These are phyloP conservation scores for Drosophila testacea DNA, from an alignment of 2,888 invertebrate genomes.

Conservation along the genomic window DNA sequence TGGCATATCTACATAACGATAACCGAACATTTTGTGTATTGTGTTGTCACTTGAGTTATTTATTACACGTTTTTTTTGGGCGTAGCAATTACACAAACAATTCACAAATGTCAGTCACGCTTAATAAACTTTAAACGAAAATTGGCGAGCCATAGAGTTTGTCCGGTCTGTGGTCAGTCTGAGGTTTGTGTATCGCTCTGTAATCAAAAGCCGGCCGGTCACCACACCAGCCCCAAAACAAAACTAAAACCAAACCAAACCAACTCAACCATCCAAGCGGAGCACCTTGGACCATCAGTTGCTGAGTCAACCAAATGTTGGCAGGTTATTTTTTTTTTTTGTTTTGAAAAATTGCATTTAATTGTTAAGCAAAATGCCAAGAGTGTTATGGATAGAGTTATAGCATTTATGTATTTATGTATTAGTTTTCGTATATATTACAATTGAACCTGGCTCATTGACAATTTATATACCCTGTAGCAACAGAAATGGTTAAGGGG, in stretches of 20 bases:
- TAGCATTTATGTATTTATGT: constrained; percentile 33
- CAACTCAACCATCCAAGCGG: constrained; percentile 37
- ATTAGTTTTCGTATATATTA: constrained; percentile 30
- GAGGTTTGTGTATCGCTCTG: constrained; percentile 37
- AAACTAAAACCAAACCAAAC: constrained; percentile 17
- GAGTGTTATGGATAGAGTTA: constrained; percentile 55
- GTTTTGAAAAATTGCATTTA: constrained; percentile 72
- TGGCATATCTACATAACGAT: constrained; percentile 1
- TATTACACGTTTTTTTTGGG: constrained; percentile 59
- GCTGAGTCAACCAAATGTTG: constrained; percentile 71
- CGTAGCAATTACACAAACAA: constrained; percentile 68
- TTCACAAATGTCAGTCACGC: constrained; percentile 79
- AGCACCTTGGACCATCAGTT: constrained; percentile 63
- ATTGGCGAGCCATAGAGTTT: constrained; percentile 70
- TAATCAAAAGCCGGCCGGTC: constrained; percentile 76
- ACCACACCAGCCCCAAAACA: constrained; percentile 14
- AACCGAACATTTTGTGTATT: not conserved
- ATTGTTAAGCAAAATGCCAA: constrained; percentile 76
- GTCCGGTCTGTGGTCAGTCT: constrained; percentile 49
- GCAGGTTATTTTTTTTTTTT: constrained; percentile 39
- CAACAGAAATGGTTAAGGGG: not conserved
- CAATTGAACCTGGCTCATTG: constrained; percentile 62
- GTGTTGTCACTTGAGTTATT: constrained; percentile 31
- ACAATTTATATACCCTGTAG: constrained; percentile 58
- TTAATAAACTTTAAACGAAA: constrained; percentile 74